Evolutionary conservation across 1,140 invertebrate genomes (phyloP).

Genomic region (Coptotermes formosanus): DNA sequence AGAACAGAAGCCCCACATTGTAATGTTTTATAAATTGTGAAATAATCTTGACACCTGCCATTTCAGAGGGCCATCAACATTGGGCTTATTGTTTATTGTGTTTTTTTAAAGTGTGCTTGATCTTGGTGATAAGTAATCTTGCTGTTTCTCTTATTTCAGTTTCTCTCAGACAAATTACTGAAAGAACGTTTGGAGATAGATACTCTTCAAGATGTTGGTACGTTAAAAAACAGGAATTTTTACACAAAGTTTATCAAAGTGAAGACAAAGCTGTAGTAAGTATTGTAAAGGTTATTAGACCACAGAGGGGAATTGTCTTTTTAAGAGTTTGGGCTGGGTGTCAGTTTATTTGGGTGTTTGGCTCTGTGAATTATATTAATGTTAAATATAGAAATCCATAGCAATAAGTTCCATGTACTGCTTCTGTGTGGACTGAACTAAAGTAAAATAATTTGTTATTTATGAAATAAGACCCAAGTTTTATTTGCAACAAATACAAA

Average conservation of each 20-base stretch:
- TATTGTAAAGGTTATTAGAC: slow-evolving; percentile 42
- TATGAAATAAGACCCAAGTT: too few relatives aligned
- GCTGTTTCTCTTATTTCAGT: slow-evolving; percentile 48
- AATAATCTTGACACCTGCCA: background rate
- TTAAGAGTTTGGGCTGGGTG: too few relatives aligned
- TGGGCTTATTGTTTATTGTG: background rate
- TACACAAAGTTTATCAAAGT: slow-evolving; percentile 97
- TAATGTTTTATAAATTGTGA: background rate
- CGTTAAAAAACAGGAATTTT: slow-evolving; percentile 88
- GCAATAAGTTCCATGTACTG: too few relatives aligned
- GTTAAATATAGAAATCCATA: too few relatives aligned
- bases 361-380: too few relatives aligned
- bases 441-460: too few relatives aligned
- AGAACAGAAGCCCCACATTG: background rate
- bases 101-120: too few relatives aligned
- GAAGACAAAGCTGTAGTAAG: slow-evolving; percentile 97
- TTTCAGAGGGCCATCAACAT: background rate
- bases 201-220: slow-evolving; percentile 86
- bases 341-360: too few relatives aligned
- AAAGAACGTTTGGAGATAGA: slow-evolving; percentile 94
- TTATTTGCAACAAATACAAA: too few relatives aligned
- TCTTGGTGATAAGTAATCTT: background rate
- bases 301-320: background rate
- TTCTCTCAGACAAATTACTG: slow-evolving; percentile 79
- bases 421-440: too few relatives aligned